These are phyloP conservation scores for Euschistus heros DNA, from an alignment of 1,140 invertebrate genomes.

Conservation along the genomic window DNA sequence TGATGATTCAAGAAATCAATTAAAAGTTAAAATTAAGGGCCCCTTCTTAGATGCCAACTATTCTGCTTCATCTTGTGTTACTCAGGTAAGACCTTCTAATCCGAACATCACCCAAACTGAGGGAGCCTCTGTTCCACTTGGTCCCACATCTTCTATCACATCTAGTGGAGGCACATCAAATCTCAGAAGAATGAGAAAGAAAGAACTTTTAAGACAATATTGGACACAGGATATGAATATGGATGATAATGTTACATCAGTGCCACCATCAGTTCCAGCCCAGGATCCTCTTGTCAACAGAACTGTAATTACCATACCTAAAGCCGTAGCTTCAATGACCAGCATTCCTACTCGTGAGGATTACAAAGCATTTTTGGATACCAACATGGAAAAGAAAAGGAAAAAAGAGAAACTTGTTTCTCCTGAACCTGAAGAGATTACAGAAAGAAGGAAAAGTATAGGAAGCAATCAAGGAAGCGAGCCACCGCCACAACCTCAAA, in stretches of 20 bases:
- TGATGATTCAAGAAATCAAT: constrained; percentile 61
- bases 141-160: constrained; percentile 31
- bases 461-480: not conserved
- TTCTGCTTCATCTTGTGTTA: constrained; percentile 39
- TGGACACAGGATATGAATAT: constrained; percentile 78
- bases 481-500: constrained; percentile 26
- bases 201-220: constrained; percentile 72
- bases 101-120: constrained; percentile 32
- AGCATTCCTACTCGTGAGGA: constrained; percentile 72
- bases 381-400: constrained; percentile 54
- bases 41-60: constrained; percentile 71
- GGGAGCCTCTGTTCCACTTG: constrained; percentile 33
- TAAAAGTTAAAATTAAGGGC: constrained; percentile 85
- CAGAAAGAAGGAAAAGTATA: constrained; percentile 26
- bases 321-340: constrained; percentile 75
- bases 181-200: constrained; percentile 75
- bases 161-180: constrained; percentile 51
- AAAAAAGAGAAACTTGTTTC: constrained; percentile 46
- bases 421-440: constrained; percentile 35
- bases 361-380: constrained; percentile 54
- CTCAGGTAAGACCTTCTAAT: constrained; percentile 41
- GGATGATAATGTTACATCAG: constrained; percentile 45
- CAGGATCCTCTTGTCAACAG: constrained; percentile 51
- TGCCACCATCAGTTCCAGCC: constrained; percentile 34
- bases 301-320: constrained; percentile 70